Evolutionary conservation across 2,888 invertebrate genomes (phyloP).

Genomic region (Orthosia cruda): DNA sequence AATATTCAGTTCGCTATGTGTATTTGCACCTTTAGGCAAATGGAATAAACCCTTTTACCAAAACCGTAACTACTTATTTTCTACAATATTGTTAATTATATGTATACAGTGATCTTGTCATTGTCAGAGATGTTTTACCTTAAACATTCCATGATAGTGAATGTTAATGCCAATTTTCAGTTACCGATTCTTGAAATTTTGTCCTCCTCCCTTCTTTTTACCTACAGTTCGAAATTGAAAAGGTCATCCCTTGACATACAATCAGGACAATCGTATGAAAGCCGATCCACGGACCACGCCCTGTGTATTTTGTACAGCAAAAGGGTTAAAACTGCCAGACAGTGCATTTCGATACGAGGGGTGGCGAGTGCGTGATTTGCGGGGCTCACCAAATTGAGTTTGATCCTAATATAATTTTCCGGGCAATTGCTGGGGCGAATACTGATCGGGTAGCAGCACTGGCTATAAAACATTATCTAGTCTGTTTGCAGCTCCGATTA

Average conservation of each 20-base stretch:
- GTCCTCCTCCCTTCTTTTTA: not conserved
- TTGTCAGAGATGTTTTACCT: too few species aligned
- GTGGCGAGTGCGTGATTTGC: slow-evolving; percentile 66
- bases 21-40: too few species aligned
- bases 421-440: slow-evolving; percentile 70
- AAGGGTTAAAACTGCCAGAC: slow-evolving; percentile 66
- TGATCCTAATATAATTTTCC: slow-evolving; percentile 73
- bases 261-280: slow-evolving; percentile 1
- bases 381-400: slow-evolving; percentile 63
- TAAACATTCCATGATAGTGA: not conserved
- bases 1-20: too few species aligned
- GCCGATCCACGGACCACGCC: slow-evolving; percentile 13
- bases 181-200: not conserved
- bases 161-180: not conserved
- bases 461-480: slow-evolving; percentile 23
- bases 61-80: too few species aligned
- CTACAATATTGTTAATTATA: too few species aligned
- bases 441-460: slow-evolving; percentile 41
- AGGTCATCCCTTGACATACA: not conserved
- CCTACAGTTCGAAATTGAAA: not conserved
- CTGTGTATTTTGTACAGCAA: slow-evolving; percentile 56
- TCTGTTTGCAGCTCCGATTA: slow-evolving; percentile 18
- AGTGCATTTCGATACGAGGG: slow-evolving; percentile 62
- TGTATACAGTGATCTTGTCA: too few species aligned
- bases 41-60: too few species aligned